Conservation (phyloP, 2,113 vertebrate genomes). For the Rhinichthys klamathensis region DNA sequence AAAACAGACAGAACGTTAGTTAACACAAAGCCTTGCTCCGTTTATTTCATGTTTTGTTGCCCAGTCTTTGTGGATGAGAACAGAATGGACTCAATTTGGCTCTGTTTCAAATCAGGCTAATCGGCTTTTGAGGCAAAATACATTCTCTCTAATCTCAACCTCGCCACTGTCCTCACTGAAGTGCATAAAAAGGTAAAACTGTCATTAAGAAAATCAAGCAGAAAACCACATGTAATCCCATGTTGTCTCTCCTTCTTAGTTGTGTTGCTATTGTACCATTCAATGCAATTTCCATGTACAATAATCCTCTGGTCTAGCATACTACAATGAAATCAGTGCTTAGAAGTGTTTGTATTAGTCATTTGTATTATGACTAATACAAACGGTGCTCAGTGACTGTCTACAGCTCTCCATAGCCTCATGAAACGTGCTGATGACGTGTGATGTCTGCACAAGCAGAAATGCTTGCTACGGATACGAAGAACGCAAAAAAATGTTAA, state of each 20-base stretch:
- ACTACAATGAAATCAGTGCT: background rate
- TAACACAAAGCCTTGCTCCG: slow-evolving; percentile 18
- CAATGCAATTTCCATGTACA: slow-evolving; percentile 56
- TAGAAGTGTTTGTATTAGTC: background rate
- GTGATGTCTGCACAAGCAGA: too few relatives aligned
- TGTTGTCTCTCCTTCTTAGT: slow-evolving; percentile 63
- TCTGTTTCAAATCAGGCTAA: slow-evolving; percentile 70
- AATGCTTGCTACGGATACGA: too few relatives aligned
- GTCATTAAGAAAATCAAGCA: slow-evolving; percentile 70
- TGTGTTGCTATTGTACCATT: slow-evolving; percentile 57
- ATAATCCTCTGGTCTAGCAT: slow-evolving; percentile 62
- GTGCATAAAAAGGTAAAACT: slow-evolving; percentile 73
- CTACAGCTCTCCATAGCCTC: too few relatives aligned
- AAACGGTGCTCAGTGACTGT: too few relatives aligned
- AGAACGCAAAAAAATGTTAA: too few relatives aligned
- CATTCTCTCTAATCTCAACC: slow-evolving; percentile 70
- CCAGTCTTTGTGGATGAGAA: slow-evolving; percentile 40
- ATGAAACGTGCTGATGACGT: too few relatives aligned
- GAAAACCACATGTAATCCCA: slow-evolving; percentile 75
- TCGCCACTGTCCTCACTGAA: slow-evolving; percentile 64
- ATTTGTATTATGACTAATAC: background rate
- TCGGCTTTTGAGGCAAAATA: slow-evolving; percentile 72
- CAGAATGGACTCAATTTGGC: slow-evolving; percentile 60
- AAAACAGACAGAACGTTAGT: slow-evolving; percentile 7
- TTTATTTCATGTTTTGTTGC: slow-evolving; percentile 19